phyloP scores from a whole-genome alignment of 2,888 invertebrate species.

The Myopa tessellatipennis region DNA sequence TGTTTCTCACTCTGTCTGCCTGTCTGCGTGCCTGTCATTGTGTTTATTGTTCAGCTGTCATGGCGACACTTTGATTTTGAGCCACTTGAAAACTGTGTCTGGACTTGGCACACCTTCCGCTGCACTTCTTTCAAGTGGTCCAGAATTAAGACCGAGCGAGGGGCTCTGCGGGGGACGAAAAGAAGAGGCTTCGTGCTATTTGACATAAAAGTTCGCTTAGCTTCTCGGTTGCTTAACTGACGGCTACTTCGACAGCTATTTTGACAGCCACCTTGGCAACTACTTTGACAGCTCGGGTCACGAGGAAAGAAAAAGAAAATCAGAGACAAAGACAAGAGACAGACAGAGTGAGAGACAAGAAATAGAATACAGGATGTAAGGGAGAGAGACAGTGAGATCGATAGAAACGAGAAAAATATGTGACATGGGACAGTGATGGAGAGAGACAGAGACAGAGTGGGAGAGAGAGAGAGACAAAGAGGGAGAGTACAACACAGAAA shows the following conservation, averaged over 20 bases:
- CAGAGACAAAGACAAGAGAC: background rate
- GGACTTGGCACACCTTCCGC: background rate
- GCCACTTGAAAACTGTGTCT: background rate
- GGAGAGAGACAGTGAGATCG: too few relatives aligned
- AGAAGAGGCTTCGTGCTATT: background rate
- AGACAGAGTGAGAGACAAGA: background rate
- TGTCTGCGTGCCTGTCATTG: conserved; percentile 45
- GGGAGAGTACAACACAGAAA: too few relatives aligned
- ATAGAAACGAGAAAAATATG: too few relatives aligned
- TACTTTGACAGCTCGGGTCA: conserved; percentile 45
- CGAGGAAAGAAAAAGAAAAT: too few relatives aligned
- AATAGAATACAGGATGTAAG: too few relatives aligned
- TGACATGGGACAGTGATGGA: background rate
- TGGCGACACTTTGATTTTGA: background rate
- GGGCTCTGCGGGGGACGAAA: background rate
- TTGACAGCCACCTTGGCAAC: conserved; percentile 35
- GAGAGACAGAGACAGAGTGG: background rate
- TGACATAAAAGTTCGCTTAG: background rate
- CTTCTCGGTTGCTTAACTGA: conserved; percentile 47
- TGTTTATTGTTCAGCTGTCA: conserved; percentile 39
- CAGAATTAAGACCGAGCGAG: background rate
- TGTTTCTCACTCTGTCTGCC: background rate
- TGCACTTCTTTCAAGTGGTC: background rate
- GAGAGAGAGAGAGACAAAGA: too few relatives aligned
- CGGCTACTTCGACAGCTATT: too few relatives aligned